These are phyloP conservation scores for Cephus nigrinus DNA, from an alignment of 2,888 invertebrate genomes.

Conservation along the genomic window DNA sequence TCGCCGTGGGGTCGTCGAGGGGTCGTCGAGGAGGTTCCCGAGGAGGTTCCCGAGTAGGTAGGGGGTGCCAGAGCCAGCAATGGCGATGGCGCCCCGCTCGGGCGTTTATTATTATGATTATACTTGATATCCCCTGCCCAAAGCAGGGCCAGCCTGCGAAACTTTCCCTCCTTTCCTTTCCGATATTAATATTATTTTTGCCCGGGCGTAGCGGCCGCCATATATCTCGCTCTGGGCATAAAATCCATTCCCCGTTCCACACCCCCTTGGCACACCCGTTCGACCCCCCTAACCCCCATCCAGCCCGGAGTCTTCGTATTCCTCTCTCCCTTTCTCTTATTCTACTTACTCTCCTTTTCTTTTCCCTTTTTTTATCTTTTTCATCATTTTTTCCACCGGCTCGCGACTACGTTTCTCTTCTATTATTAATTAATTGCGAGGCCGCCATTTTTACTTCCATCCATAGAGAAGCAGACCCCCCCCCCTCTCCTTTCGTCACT, in stretches of 20 bases:
- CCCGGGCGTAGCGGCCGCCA: constrained; percentile 66
- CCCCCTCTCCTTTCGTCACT: constrained; percentile 7
- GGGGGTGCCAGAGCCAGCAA: constrained; percentile 51
- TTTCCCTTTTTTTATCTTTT: constrained; percentile 5
- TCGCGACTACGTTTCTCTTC: constrained; percentile 46
- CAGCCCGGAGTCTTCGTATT: constrained; percentile 15
- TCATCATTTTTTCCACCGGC: constrained; percentile 29
- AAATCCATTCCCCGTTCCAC: constrained; percentile 63
- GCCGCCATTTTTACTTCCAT: constrained; percentile 54
- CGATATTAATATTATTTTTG: constrained; percentile 66
- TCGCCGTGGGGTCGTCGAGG: constrained; percentile 23
- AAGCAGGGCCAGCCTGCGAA: constrained; percentile 64
- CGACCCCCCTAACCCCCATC: constrained; percentile 27
- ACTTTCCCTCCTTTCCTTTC: constrained; percentile 65
- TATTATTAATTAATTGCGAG: constrained; percentile 63
- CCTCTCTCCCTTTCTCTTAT: constrained; percentile 22
- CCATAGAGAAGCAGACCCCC: neutral
- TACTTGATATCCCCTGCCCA: constrained; percentile 65
- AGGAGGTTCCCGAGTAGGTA: constrained; percentile 18
- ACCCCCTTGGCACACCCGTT: constrained; percentile 35
- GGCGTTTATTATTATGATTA: constrained; percentile 66
- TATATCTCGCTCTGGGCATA: constrained; percentile 66
- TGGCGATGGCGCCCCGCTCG: constrained; percentile 60
- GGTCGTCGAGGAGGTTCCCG: constrained; percentile 26
- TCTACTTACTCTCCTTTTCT: constrained; percentile 5